Percentiles rank a stretch among this genome's conserved stretches.
Conservation (phyloP, 2,888 invertebrate genomes). For the Tridacna gigas region DNA sequence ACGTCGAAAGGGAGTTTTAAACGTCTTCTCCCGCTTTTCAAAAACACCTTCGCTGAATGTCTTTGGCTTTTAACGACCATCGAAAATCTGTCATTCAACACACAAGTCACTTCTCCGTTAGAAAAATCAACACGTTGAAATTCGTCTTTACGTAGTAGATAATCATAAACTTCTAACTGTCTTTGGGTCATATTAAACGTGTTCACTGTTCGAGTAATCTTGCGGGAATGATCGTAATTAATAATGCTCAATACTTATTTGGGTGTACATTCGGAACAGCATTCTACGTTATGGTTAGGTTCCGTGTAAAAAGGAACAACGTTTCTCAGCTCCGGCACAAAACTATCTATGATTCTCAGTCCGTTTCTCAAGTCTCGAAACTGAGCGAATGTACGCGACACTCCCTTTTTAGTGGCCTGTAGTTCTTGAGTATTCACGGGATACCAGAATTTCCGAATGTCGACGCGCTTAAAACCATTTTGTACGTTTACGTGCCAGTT, state of each 20-base stretch:
- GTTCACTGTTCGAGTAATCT: neutral
- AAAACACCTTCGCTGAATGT: conserved; percentile 27
- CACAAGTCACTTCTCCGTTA: conserved; percentile 12
- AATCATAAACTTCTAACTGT: conserved; percentile 21
- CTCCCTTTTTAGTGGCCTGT: conserved; percentile 45
- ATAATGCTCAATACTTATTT: neutral
- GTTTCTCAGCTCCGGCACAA: conserved; percentile 25
- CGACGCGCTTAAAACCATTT: conserved; percentile 38
- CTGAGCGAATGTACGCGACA: conserved; percentile 38
- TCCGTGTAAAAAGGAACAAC: conserved; percentile 26
- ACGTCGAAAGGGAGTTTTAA: conserved; percentile 29
- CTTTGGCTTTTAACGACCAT: conserved; percentile 24
- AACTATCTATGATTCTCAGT: conserved; percentile 26
- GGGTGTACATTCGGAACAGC: conserved; percentile 30
- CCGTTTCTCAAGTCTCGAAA: conserved; percentile 37
- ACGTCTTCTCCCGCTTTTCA: conserved; percentile 29
- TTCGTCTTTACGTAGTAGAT: conserved; percentile 21
- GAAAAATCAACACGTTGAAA: conserved; percentile 23
- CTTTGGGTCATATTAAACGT: conserved; percentile 24
- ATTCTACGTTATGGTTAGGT: conserved; percentile 3
- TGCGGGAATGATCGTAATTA: neutral
- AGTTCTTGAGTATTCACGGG: conserved; percentile 27
- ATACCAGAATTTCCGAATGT: conserved; percentile 43
- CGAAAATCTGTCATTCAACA: conserved; percentile 7
- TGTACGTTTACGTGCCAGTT: conserved; percentile 44